Base-by-base conservation (phyloP, 2,797 vertebrate species). In the Smutsia gigantea region DNA sequence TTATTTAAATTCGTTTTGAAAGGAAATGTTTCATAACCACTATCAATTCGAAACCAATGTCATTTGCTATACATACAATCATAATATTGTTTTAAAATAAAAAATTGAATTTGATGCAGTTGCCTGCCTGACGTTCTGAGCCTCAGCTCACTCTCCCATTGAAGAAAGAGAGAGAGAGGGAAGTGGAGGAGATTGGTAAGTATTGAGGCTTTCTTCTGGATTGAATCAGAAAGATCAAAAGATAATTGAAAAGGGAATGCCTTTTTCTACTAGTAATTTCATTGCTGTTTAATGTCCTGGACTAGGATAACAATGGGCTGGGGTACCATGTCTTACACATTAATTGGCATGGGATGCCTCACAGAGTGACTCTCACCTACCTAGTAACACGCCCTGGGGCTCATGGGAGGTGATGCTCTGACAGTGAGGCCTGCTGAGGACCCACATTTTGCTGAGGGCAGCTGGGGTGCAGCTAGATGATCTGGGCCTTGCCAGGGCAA, bases 21-120 rank as follows among this genome's bases (percentile, higher is more conserved):
- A 90, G 51, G 57, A 82, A 93, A 63, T 18, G 74, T 69, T 92
- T 94, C 74, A 74, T 55, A 95, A 81, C 9, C 71, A 31, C 64
- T 55, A 2, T 21, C 34, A 61, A 37, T 29, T 59, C 31, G 46
- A 93, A 74, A 85, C 39, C 29, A 72, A 8, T 51, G 77, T 68
- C 37, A 1, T 25, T 82, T 84, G 2, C 72, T 37, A 3, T 85
- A 71, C 53, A 31, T 66, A 61, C 21, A 87, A 89, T 61, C 9
- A 55, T 77, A 74, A 61, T 11, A 72, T 42, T 49, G 53, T 53
- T 88, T 96, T 94, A 55, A 34, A 39, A 39, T 39, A 39, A 39
- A 39, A 51, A 4, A 55, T 92, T 29, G 51, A 95, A 87, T 23
- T 83, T 88, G 72, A 75, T 27, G 27, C 21, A 61, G 31, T 6